Evolutionary conservation across 2,888 invertebrate species (phyloP).

Genomic region (Orthonychiurus folsomi): DNA sequence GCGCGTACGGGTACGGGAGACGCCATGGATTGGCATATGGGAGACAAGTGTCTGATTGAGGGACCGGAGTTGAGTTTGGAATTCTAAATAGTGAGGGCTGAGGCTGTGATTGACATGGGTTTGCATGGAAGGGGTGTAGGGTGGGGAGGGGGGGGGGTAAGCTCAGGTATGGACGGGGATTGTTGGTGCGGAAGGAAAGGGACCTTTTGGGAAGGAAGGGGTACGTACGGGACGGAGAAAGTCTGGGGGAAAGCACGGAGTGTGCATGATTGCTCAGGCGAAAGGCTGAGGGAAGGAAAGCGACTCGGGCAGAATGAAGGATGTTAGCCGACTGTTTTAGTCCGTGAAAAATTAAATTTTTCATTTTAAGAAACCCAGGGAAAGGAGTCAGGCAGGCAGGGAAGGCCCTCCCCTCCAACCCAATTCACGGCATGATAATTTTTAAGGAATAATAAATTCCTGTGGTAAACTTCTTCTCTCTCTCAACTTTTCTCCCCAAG

Average conservation of each 20-base stretch:
- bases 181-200: conserved; percentile 16
- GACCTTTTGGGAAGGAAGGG: conserved; percentile 10
- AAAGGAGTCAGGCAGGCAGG: conserved; percentile 14
- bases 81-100: conserved; percentile 34
- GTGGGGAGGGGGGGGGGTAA: not conserved
- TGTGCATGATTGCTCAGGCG: conserved; percentile 41
- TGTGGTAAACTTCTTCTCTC: conserved; percentile 40
- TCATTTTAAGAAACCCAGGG: conserved; percentile 38
- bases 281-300: conserved; percentile 35
- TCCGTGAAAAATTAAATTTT: conserved; percentile 41
- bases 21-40: conserved; percentile 22
- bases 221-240: conserved; percentile 13
- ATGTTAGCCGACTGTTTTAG: conserved; percentile 39
- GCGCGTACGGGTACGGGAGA: conserved; percentile 2
- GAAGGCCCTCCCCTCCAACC: conserved; percentile 9
- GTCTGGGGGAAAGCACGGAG: conserved; percentile 20
- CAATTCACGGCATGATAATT: conserved; percentile 40
- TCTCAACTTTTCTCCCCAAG: conserved; percentile 10
- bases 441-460: conserved; percentile 40
- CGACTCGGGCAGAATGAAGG: conserved; percentile 37
- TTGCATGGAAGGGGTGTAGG: not conserved
- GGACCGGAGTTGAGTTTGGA: conserved; percentile 23
- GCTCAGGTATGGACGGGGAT: no score
- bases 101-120: conserved; percentile 6
- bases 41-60: conserved; percentile 24